A percentile compares a stretch with the other conserved stretches of the same genome.
Evolutionary conservation across 2,888 invertebrate species (phyloP).

Genomic region (Clunio marinus): DNA sequence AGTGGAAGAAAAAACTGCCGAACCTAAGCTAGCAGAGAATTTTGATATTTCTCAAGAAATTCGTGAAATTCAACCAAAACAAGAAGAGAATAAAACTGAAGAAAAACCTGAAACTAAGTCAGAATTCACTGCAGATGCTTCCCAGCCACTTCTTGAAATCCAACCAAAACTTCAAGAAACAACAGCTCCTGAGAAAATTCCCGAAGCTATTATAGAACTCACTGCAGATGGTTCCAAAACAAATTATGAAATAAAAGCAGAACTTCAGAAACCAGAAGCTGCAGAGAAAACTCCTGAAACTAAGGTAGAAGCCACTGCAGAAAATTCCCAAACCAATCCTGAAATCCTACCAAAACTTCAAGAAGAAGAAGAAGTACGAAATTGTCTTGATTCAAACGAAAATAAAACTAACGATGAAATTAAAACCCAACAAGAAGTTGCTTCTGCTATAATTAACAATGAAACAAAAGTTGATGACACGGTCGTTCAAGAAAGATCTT

Average conservation of each 20-base stretch:
- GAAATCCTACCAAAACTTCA: too few relatives aligned
- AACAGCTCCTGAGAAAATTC: not conserved
- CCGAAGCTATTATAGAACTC: too few relatives aligned
- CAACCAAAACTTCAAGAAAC: too few relatives aligned
- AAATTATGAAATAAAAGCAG: not conserved
- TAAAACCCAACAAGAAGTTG: too few relatives aligned
- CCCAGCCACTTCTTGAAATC: not conserved
- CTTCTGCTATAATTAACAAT: too few relatives aligned
- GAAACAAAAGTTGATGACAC: too few relatives aligned
- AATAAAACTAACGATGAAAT: too few relatives aligned
- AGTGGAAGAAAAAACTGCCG: not conserved
- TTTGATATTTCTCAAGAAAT: not conserved
- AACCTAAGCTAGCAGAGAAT: not conserved
- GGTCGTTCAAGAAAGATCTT: too few relatives aligned
- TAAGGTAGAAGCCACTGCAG: not conserved
- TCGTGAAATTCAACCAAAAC: not conserved
- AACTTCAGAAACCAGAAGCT: not conserved
- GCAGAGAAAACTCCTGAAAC: not conserved
- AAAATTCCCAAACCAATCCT: not conserved
- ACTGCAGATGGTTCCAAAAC: not conserved
- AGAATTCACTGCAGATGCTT: not conserved
- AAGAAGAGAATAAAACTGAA: not conserved
- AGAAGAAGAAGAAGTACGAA: not conserved
- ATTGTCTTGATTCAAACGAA: too few relatives aligned
- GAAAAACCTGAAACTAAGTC: not conserved